Conservation (phyloP, 37 sponge, comb jelly and placozoan species). For the Mnemiopsis leidyi region DNA sequence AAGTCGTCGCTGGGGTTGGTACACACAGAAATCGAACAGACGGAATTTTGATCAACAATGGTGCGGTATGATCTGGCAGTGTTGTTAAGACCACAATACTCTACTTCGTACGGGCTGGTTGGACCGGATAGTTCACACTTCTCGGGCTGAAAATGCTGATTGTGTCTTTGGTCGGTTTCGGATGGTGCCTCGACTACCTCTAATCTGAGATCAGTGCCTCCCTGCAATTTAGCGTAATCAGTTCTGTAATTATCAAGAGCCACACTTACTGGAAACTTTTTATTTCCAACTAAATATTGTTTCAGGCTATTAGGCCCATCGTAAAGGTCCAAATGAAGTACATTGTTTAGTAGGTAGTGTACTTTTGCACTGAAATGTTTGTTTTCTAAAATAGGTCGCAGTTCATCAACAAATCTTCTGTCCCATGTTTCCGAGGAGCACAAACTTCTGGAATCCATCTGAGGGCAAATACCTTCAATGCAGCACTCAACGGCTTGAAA, state of each 20-base stretch:
- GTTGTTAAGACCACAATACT: constrained; percentile 5
- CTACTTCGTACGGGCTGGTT: constrained; percentile 24
- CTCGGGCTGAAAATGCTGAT: background rate
- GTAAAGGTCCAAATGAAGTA: constrained; percentile 11
- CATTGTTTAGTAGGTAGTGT: constrained; percentile 19
- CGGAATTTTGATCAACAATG: background rate
- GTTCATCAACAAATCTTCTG: background rate
- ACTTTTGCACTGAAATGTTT: constrained; percentile 40
- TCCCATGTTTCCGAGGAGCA: background rate
- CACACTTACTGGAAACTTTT: background rate
- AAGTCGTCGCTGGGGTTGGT: constrained; percentile 2
- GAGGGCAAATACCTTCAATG: constrained; percentile 15
- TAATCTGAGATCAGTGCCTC: background rate
- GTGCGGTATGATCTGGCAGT: constrained; percentile 1
- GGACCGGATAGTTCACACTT: constrained; percentile 10
- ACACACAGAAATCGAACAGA: constrained; percentile 26
- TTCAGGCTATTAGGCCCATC: background rate
- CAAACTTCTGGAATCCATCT: background rate
- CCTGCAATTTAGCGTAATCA: background rate
- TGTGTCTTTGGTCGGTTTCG: background rate
- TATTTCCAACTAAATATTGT: background rate
- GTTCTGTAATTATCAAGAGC: background rate
- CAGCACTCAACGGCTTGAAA: constrained; percentile 61
- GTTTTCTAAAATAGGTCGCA: constrained; percentile 14
- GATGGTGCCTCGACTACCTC: background rate